Evolutionary conservation across 2,888 invertebrate species (phyloP).

Genomic region (Acanthacorydalis orientalis): DNA sequence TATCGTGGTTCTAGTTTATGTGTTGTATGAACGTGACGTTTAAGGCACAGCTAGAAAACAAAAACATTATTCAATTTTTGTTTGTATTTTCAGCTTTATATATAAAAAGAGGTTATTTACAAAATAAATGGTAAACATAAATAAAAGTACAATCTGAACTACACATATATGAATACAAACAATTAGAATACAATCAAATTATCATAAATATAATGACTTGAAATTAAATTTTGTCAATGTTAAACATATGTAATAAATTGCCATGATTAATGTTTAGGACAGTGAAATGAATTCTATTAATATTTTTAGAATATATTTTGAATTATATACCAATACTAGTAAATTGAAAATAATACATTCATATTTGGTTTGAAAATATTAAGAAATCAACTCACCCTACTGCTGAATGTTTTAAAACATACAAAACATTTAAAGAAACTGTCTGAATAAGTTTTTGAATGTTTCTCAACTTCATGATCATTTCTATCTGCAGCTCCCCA

Average conservation of each 20-base stretch:
- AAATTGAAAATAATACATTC: neutral
- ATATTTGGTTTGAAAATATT: neutral
- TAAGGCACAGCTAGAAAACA: neutral
- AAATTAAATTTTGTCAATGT: too few species aligned
- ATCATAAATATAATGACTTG: too few species aligned
- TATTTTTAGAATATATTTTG: too few species aligned
- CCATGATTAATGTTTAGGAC: too few species aligned
- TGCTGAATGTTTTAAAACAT: slow-evolving; percentile 5
- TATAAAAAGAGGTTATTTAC: too few species aligned
- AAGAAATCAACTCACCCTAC: neutral
- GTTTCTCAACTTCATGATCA: slow-evolving; percentile 10
- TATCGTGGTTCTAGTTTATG: slow-evolving; percentile 2
- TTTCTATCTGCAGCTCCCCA: slow-evolving; percentile 8
- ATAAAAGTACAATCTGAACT: too few species aligned
- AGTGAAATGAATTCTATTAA: neutral
- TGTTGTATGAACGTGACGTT: neutral
- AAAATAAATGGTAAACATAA: too few species aligned
- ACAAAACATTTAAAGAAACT: slow-evolving; percentile 7
- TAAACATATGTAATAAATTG: too few species aligned
- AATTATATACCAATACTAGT: neutral
- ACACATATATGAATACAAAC: too few species aligned
- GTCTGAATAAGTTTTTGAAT: slow-evolving; percentile 6
- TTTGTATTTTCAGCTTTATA: too few species aligned
- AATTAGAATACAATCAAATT: too few species aligned
- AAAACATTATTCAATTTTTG: too few species aligned